A percentile compares a stretch with the other conserved stretches of the same genome.
phyloP scores from a whole-genome alignment of 2,113 vertebrate species.

The Potamarius usumacintae region DNA sequence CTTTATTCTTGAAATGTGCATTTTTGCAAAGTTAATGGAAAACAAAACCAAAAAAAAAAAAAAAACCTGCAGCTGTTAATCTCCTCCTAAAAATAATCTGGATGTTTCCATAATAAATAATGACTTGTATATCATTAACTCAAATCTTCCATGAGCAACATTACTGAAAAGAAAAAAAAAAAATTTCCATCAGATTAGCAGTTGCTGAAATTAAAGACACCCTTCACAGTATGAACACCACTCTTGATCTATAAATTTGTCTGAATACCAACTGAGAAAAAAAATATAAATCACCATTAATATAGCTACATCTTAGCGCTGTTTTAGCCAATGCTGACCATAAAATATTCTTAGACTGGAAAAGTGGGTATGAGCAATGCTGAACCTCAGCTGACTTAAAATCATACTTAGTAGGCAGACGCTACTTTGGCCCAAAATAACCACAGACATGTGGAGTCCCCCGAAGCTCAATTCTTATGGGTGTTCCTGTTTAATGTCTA shows the following conservation, averaged over 20 bases:
- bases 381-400: background rate
- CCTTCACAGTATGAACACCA: background rate
- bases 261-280: background rate
- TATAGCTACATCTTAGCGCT: background rate
- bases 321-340: background rate
- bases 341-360: background rate
- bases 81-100: background rate
- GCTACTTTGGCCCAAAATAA: background rate
- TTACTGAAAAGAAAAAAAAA: background rate
- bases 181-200: background rate
- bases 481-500: background rate
- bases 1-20: background rate
- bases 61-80: background rate
- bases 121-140: background rate
- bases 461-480: background rate
- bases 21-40: too few relatives aligned
- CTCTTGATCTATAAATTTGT: background rate
- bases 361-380: background rate
- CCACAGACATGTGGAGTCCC: background rate
- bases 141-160: background rate
- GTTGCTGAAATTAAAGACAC: background rate
- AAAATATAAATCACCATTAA: background rate
- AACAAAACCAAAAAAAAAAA: background rate
- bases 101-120: background rate
- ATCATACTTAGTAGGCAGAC: background rate